These are phyloP conservation scores for Danaus plexippus DNA, from an alignment of 1,140 invertebrate species.

Conservation along the genomic window DNA sequence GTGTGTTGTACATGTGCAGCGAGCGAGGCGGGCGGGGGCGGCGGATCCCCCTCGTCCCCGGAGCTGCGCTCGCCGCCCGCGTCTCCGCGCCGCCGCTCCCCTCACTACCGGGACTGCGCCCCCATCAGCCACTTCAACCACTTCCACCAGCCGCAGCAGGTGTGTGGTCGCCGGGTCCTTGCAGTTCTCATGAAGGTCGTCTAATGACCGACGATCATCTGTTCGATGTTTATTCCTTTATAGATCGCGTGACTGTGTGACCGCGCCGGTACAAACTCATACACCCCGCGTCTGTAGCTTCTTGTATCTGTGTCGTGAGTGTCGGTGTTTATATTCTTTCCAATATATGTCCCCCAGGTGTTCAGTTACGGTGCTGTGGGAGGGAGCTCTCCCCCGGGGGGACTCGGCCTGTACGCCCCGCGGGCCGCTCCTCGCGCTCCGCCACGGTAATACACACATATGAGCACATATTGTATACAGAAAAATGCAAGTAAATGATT, in stretches of 20 bases:
- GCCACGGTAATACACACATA: slow-evolving; percentile 66
- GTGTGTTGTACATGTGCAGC: slow-evolving; percentile 21
- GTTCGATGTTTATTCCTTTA: too few relatives aligned
- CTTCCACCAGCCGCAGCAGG: slow-evolving; percentile 93
- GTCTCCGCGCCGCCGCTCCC: slow-evolving; percentile 51
- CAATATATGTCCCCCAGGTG: slow-evolving; percentile 75
- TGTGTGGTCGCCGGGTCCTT: slow-evolving; percentile 40
- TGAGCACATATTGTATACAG: too few relatives aligned
- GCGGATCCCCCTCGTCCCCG: slow-evolving; percentile 66
- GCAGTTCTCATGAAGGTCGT: too few relatives aligned
- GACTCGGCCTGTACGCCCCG: slow-evolving; percentile 52
- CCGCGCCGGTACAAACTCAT: too few relatives aligned
- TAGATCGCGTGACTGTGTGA: too few relatives aligned
- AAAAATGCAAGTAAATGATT: too few relatives aligned
- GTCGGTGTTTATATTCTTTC: slow-evolving; percentile 7
- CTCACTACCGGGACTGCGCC: slow-evolving; percentile 75
- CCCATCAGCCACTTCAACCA: slow-evolving; percentile 80
- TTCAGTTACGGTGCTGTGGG: slow-evolving; percentile 79
- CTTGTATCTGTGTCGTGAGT: background rate
- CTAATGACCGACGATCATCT: too few relatives aligned
- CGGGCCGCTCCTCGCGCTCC: slow-evolving; percentile 70
- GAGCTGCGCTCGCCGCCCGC: slow-evolving; percentile 58
- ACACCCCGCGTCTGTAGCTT: too few relatives aligned
- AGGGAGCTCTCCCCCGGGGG: slow-evolving; percentile 50
- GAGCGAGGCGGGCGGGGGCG: slow-evolving; percentile 45